Percentiles rank a stretch among this genome's conserved stretches.
Evolutionary conservation across 1,140 invertebrate genomes (phyloP).

Genomic region (Araneus ventricosus): DNA sequence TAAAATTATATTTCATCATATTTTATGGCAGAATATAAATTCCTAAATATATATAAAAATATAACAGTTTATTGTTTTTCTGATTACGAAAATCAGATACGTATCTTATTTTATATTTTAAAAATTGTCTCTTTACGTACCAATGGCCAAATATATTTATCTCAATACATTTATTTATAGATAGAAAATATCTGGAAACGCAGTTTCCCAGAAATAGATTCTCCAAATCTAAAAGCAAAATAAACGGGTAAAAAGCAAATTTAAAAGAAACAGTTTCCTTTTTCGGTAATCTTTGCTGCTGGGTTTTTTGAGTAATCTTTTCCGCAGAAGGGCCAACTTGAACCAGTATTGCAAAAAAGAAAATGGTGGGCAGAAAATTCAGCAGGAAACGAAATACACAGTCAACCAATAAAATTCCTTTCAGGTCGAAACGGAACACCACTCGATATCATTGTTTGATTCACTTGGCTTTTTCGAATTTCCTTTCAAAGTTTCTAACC

Average conservation of each 20-base stretch:
- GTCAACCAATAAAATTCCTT: slow-evolving; percentile 64
- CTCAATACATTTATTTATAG: too few relatives aligned
- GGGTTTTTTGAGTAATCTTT: neutral
- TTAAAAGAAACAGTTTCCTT: neutral
- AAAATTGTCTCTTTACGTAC: too few relatives aligned
- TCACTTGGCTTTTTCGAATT: slow-evolving; percentile 48
- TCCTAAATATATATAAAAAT: too few relatives aligned
- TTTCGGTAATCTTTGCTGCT: neutral
- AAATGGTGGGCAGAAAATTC: neutral
- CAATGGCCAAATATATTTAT: too few relatives aligned
- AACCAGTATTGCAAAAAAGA: neutral
- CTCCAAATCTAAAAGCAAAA: neutral
- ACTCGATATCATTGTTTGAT: slow-evolving; percentile 68
- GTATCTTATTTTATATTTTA: too few relatives aligned
- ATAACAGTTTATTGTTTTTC: too few relatives aligned
- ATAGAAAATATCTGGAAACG: too few relatives aligned
- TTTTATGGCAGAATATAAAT: too few relatives aligned
- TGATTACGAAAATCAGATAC: too few relatives aligned
- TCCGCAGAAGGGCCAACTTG: neutral
- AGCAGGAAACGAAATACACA: slow-evolving; percentile 52
- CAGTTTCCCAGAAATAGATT: neutral
- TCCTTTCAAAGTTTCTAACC: slow-evolving; percentile 46
- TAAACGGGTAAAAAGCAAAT: neutral
- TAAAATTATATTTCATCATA: too few relatives aligned
- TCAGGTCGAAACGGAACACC: slow-evolving; percentile 59